These are phyloP conservation scores for Mnemiopsis leidyi DNA, from an alignment of 37 sponge, comb jelly and placozoan species.

Conservation along the genomic window DNA sequence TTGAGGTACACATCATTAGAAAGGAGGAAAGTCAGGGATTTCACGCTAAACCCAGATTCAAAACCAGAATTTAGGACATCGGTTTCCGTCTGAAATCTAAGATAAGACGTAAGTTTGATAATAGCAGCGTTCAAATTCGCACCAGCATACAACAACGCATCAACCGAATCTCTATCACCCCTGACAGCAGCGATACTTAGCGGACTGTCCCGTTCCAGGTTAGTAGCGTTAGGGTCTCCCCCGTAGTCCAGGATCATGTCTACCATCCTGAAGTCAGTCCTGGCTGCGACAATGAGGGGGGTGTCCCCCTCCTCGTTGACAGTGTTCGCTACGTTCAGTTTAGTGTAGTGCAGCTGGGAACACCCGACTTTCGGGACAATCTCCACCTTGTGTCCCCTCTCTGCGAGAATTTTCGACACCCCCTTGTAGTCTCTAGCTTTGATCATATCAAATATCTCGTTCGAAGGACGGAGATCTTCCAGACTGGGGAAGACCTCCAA, in stretches of 20 bases:
- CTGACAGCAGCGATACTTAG: slow-evolving; percentile 59
- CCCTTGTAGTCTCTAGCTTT: not conserved
- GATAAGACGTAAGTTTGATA: slow-evolving; percentile 34
- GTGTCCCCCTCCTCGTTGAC: slow-evolving; percentile 30
- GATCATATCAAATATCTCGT: not conserved
- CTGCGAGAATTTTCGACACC: not conserved
- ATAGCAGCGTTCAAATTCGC: slow-evolving; percentile 37
- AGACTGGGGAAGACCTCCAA: not conserved
- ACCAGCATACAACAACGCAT: slow-evolving; percentile 12
- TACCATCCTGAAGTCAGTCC: not conserved
- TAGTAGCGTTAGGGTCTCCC: slow-evolving; percentile 11
- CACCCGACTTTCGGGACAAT: slow-evolving; percentile 55
- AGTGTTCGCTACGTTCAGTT: slow-evolving; percentile 24
- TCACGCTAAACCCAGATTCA: slow-evolving; percentile 11
- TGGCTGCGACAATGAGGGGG: slow-evolving; percentile 35
- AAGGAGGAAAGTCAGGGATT: not conserved
- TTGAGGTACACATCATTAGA: not conserved
- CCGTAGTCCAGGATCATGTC: slow-evolving; percentile 22
- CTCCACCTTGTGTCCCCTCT: not conserved
- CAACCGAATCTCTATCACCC: not conserved
- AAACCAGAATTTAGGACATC: not conserved
- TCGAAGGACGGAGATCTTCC: not conserved
- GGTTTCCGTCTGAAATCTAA: not conserved
- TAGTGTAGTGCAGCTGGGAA: slow-evolving; percentile 41
- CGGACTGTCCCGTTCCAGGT: slow-evolving; percentile 28